Percentiles rank a stretch among this genome's conserved stretches.
Conservation (phyloP, 2,888 invertebrate species). For the Ornithoptera alexandrae region DNA sequence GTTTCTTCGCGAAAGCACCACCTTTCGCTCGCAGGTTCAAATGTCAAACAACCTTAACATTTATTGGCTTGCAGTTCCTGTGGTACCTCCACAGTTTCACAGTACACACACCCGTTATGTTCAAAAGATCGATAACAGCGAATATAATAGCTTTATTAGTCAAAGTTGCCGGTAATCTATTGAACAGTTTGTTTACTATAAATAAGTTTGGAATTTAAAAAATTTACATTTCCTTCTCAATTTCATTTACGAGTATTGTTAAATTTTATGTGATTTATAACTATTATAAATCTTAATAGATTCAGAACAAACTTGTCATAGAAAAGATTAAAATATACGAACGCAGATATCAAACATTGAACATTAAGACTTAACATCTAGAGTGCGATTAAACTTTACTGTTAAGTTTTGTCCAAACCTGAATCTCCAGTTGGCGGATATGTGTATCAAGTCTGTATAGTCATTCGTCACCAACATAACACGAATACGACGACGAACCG, state of each 20-base stretch:
- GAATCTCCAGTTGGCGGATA: conserved; percentile 6
- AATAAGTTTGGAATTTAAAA: no score
- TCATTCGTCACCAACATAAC: conserved; percentile 25
- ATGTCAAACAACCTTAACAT: conserved; percentile 25
- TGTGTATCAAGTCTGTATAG: conserved; percentile 18
- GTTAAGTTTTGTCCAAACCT: conserved; percentile 9
- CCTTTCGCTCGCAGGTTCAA: conserved; percentile 24
- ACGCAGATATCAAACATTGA: neutral
- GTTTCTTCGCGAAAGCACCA: conserved; percentile 27
- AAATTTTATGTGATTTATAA: no score
- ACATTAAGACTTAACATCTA: neutral
- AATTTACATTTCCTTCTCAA: no score
- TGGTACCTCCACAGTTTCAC: conserved; percentile 6
- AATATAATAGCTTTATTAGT: neutral
- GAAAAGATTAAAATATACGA: neutral
- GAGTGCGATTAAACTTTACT: neutral
- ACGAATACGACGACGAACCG: conserved; percentile 15
- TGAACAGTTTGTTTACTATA: neutral
- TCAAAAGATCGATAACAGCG: neutral
- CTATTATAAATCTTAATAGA: neutral
- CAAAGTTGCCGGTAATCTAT: neutral
- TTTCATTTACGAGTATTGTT: no score
- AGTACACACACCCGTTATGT: neutral
- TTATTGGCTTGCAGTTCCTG: conserved; percentile 10
- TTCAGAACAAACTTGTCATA: neutral